These are phyloP conservation scores for Megatriorchis doriae DNA, from an alignment of 2,113 vertebrate genomes.

Conservation along the genomic window DNA sequence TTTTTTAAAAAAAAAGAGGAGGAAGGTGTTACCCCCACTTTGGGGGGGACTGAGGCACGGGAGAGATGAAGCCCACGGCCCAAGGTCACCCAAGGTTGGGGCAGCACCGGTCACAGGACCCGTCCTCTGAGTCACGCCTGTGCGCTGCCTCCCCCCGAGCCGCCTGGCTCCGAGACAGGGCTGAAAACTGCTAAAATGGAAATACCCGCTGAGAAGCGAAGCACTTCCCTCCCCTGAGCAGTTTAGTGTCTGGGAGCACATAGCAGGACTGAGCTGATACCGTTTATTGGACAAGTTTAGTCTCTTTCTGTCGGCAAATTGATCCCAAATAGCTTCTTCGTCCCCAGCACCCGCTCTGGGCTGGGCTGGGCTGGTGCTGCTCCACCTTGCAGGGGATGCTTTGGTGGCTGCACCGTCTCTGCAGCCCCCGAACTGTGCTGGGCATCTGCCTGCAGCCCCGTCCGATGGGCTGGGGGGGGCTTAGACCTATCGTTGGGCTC, in stretches of 20 bases:
- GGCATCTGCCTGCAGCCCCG: not conserved
- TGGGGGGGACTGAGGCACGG: accelerated
- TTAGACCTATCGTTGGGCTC: not conserved
- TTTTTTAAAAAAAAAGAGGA: not conserved
- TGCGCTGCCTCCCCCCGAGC: not conserved
- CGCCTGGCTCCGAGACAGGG: not conserved
- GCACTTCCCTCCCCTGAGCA: not conserved
- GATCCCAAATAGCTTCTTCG: not conserved
- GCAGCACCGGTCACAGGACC: not conserved
- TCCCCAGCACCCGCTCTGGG: accelerated
- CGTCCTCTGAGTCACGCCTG: not conserved
- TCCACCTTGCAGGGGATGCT: accelerated
- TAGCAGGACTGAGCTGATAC: not conserved
- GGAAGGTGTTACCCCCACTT: not conserved
- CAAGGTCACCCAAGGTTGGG: not conserved
- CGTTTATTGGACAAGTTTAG: not conserved
- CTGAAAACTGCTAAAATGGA: not conserved
- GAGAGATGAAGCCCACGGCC: not conserved
- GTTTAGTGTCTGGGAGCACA: not conserved
- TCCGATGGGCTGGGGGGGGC: accelerated
- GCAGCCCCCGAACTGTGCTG: not conserved
- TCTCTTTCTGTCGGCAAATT: not conserved
- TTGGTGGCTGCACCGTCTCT: not conserved
- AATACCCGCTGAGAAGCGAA: not conserved
- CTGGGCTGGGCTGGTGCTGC: not conserved